phyloP scores from a whole-genome alignment of 2,888 invertebrate species.

The Ptychoptera contaminata region DNA sequence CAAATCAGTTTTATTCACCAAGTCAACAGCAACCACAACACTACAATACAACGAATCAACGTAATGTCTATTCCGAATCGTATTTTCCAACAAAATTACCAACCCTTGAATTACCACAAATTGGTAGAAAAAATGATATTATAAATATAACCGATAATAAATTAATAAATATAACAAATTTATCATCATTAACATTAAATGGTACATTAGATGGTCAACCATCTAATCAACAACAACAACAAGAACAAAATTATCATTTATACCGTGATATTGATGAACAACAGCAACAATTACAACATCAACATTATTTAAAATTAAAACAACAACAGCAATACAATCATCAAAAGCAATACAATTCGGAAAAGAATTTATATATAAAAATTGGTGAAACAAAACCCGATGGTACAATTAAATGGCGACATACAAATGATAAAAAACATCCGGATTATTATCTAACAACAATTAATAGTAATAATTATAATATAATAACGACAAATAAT shows the following conservation, averaged over 20 bases:
- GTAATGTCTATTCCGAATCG: not conserved
- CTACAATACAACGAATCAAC: constrained; percentile 16
- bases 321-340: not conserved
- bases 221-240: constrained; percentile 14
- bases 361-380: no score
- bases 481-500: no score
- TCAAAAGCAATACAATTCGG: not conserved
- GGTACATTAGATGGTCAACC: constrained; percentile 20
- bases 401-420: no score
- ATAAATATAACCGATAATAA: no score
- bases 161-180: constrained; percentile 1
- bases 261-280: not conserved
- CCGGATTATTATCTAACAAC: no score
- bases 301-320: constrained; percentile 1
- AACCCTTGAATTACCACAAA: constrained; percentile 1
- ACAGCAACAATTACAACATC: not conserved
- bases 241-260: not conserved
- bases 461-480: no score
- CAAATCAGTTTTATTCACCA: not conserved
- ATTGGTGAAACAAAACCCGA: no score
- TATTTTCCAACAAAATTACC: constrained; percentile 2
- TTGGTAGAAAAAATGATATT: not conserved
- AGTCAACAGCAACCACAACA: constrained; percentile 1
- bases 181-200: constrained; percentile 12
- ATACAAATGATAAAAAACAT: no score